Evolutionary conservation across 2,113 vertebrate species (phyloP).

Genomic region (Dromaius novaehollandiae): DNA sequence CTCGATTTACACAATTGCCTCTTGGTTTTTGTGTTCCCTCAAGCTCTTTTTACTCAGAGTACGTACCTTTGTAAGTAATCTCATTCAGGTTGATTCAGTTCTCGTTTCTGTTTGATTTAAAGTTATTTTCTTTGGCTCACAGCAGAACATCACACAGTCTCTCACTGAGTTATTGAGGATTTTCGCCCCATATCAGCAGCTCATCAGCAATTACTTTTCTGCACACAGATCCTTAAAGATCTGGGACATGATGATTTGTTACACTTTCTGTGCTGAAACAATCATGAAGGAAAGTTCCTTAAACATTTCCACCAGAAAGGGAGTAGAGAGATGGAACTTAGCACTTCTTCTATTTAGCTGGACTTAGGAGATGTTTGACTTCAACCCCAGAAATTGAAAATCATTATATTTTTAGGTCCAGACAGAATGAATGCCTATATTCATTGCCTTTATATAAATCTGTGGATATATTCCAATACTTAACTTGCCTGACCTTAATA

Average conservation of each 20-base stretch:
- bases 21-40: constrained; percentile 21
- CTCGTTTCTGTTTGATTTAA: constrained; percentile 58
- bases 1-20: not conserved
- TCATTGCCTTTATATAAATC: not conserved
- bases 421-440: not conserved
- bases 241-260: constrained; percentile 48
- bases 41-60: constrained; percentile 3
- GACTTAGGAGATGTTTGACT: not conserved
- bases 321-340: not conserved
- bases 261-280: constrained; percentile 50
- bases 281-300: constrained; percentile 17
- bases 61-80: constrained; percentile 48
- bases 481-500: not conserved
- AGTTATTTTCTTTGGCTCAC: constrained; percentile 65
- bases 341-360: not conserved
- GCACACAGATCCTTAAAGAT: constrained; percentile 65
- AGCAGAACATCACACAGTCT: constrained; percentile 38
- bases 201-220: constrained; percentile 68
- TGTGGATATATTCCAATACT: not conserved
- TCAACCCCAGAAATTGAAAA: not conserved
- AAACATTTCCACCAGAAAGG: not conserved
- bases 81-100: constrained; percentile 55
- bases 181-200: constrained; percentile 61
- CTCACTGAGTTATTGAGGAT: constrained; percentile 47
- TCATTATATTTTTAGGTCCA: not conserved